These are phyloP conservation scores for Sebastes dallii DNA, from an alignment of 2,797 vertebrate species.

Conservation along the genomic window DNA sequence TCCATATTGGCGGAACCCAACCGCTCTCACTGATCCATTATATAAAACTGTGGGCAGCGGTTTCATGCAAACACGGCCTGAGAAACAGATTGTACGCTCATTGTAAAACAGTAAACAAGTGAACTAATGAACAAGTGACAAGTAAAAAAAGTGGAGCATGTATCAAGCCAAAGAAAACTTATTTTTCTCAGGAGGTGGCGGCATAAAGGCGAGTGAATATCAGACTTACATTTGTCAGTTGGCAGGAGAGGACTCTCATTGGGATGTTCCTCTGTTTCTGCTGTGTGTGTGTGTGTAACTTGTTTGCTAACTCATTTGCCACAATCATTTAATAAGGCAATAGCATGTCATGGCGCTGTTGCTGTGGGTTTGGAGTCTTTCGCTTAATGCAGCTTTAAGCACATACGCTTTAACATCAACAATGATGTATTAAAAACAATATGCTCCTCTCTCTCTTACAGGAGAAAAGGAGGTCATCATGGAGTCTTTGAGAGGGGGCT, in stretches of 20 bases:
- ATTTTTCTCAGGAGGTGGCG: background rate
- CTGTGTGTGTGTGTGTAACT: background rate
- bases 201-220: background rate
- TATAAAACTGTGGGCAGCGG: background rate
- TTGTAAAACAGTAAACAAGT: background rate
- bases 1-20: background rate
- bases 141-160: background rate
- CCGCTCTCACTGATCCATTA: background rate
- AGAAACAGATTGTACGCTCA: background rate
- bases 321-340: background rate
- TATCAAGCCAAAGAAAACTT: background rate
- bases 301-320: background rate
- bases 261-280: background rate
- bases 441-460: slow-evolving; percentile 51
- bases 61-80: background rate
- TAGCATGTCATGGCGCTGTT: background rate
- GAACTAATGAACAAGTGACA: background rate
- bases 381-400: slow-evolving; percentile 34
- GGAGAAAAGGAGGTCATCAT: slow-evolving; percentile 58
- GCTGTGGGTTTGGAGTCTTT: slow-evolving; percentile 9
- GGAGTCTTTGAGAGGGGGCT: slow-evolving; percentile 47
- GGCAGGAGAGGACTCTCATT: background rate
- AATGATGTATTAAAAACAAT: slow-evolving; percentile 36
- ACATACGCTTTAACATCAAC: slow-evolving; percentile 44
- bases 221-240: slow-evolving; percentile 13